phyloP scores from a whole-genome alignment of 2,797 vertebrate species.

The Spheniscus humboldti region DNA sequence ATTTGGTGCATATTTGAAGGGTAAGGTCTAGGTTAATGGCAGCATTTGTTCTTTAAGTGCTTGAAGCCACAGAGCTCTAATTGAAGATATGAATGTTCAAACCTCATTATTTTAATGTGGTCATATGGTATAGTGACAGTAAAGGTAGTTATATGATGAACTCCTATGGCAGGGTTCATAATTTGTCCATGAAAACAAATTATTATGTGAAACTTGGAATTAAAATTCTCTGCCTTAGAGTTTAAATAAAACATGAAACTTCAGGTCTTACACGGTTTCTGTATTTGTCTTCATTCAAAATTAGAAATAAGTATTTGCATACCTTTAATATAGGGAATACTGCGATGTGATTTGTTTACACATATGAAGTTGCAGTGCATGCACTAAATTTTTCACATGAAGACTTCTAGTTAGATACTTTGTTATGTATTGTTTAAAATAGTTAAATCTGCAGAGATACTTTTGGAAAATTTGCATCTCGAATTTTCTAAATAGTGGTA shows the following conservation, averaged over 20 bases:
- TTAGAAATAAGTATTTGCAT: not conserved
- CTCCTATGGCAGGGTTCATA: not conserved
- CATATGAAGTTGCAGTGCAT: not conserved
- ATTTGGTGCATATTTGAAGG: not conserved
- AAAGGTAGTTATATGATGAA: not conserved
- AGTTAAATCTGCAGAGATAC: not conserved
- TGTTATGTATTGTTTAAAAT: not conserved
- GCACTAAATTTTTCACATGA: not conserved
- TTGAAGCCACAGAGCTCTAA: slow-evolving; percentile 8
- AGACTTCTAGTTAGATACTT: not conserved
- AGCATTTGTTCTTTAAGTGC: slow-evolving; percentile 50
- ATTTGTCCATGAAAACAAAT: not conserved
- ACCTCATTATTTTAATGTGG: slow-evolving; percentile 36
- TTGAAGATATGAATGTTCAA: slow-evolving; percentile 30
- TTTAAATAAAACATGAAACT: slow-evolving; percentile 4
- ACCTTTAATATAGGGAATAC: not conserved
- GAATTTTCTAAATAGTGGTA: not conserved
- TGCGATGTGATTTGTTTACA: not conserved
- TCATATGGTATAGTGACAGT: not conserved
- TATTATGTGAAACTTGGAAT: not conserved
- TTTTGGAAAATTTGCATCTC: not conserved
- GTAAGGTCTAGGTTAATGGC: slow-evolving; percentile 53
- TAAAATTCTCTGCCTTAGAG: not conserved
- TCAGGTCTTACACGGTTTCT: not conserved
- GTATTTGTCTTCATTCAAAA: not conserved